Percentiles rank a stretch among this genome's conserved stretches.
phyloP scores from a whole-genome alignment of 1,140 invertebrate genomes.

The Aricia agestis region DNA sequence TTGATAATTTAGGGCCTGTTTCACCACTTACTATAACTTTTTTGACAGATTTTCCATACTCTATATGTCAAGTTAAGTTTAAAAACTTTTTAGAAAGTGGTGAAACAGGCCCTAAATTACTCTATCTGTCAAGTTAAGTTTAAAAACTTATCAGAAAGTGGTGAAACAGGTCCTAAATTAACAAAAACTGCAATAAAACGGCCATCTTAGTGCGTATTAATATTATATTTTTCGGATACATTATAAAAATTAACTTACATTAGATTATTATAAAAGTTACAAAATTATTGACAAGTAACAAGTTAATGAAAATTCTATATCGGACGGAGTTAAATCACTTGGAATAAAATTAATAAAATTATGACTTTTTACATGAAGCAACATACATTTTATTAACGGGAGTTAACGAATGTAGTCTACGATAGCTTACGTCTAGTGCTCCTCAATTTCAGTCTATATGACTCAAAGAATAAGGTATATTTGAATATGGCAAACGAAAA shows the following conservation, averaged over 20 bases:
- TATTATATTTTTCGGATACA: slow-evolving; percentile 65
- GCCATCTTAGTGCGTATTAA: slow-evolving; percentile 55
- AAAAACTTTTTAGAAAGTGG: too few species aligned
- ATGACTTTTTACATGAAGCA: slow-evolving; percentile 69
- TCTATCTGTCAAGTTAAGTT: too few species aligned
- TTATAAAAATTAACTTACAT: slow-evolving; percentile 19
- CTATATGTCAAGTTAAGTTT: too few species aligned
- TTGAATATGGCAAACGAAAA: slow-evolving; percentile 62
- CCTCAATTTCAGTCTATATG: slow-evolving; percentile 59
- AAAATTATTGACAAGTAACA: slow-evolving; percentile 26
- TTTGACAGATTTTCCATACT: too few species aligned
- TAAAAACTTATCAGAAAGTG: too few species aligned
- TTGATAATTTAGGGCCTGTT: too few species aligned
- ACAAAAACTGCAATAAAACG: neutral
- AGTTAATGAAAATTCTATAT: slow-evolving; percentile 38
- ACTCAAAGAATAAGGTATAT: slow-evolving; percentile 44
- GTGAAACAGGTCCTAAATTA: too few species aligned
- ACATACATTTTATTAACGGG: slow-evolving; percentile 48
- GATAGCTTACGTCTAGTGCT: slow-evolving; percentile 45
- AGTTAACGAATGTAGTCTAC: slow-evolving; percentile 45
- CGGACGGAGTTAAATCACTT: slow-evolving; percentile 62
- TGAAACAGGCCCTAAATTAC: too few species aligned
- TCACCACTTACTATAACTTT: too few species aligned
- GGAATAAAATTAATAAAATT: slow-evolving; percentile 67
- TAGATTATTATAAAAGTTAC: slow-evolving; percentile 17